Conservation (phyloP, 2,113 vertebrate species). For the Corynorhinus townsendii region DNA sequence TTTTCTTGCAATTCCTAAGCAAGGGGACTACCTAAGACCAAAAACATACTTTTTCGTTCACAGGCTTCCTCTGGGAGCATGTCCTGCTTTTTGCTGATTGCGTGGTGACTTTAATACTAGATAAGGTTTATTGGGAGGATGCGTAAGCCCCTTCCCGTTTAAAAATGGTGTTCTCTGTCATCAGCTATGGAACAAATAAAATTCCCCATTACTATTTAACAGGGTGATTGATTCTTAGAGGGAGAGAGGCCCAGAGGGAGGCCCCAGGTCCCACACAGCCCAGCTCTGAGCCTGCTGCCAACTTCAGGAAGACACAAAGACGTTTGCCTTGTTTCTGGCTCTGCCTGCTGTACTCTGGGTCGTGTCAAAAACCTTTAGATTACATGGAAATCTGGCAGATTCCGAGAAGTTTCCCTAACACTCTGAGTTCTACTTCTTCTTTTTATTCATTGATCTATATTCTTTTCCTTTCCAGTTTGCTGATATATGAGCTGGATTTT, state of each 20-base stretch:
- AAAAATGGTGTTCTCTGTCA: background rate
- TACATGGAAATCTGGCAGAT: background rate
- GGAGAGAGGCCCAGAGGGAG: background rate
- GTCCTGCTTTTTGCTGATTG: background rate
- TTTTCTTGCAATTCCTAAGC: constrained; percentile 12
- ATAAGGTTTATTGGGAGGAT: background rate
- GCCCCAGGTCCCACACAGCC: too few relatives aligned
- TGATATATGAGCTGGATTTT: background rate
- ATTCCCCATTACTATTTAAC: background rate
- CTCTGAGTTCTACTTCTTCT: background rate
- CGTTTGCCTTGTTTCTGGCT: background rate
- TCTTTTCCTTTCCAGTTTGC: background rate
- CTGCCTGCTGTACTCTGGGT: background rate
- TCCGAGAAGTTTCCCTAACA: background rate
- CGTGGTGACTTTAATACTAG: background rate
- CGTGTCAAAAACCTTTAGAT: background rate
- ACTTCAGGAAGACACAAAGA: background rate
- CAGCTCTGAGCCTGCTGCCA: background rate
- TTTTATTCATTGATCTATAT: background rate
- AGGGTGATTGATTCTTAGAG: background rate
- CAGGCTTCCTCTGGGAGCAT: background rate
- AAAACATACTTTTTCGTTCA: background rate
- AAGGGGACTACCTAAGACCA: background rate
- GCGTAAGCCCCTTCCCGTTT: background rate
- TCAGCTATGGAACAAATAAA: background rate